Evolutionary conservation across 2,797 vertebrate genomes (phyloP), one percentile per base, ranked within the genome.

Genomic region (Rallus crepitans): DNA sequence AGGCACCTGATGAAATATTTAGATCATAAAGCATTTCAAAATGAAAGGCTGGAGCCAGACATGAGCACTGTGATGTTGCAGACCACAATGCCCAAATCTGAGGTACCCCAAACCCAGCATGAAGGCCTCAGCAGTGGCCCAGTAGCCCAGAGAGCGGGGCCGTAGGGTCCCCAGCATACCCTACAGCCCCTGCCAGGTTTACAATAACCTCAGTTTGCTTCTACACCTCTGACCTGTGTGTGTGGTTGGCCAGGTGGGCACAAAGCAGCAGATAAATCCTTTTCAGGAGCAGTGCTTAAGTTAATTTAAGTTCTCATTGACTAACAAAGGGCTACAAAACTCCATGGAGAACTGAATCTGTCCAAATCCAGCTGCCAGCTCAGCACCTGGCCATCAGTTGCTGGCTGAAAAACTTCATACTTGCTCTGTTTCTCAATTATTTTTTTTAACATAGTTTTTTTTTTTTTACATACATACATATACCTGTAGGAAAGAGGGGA

Each of bases 1-100:
- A 68, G 57, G 69, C 63, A 64, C 65, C 6, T 0, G 0, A 89
- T 79, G 55, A 91, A 96, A 92, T 87, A 89, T 93, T 92, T 73
- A 89, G 42, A 13, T 84, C 0, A 0, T 56, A 28, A 82, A 91
- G 48, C 35, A 64, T 70, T 59, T 82, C 82, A 66, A 2, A 2
- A 14, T n/a, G 56, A 35, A 50, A n/a, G 56, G 42, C 64, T 79
- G 52, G 7, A 68, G 42, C 40, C 65, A 71, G 45, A n/a, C 5
- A 2, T 0, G 2, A 45, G 35, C 50, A 35, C 87, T 78, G 61
- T 33, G 73, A 56, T 56, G 15, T 3, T 89, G 53, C 31, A 81
- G 90, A 64, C 17, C 30, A 81, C 33, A 55, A 1, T 11, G 37
- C 25, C 18, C 50, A 78, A 68, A 71, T 24, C 15, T 23, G 48